Evolutionary conservation across 2,888 invertebrate species (phyloP), one percentile per base, ranked within the genome.

Genomic region (Trissoscelio sp.): DNA sequence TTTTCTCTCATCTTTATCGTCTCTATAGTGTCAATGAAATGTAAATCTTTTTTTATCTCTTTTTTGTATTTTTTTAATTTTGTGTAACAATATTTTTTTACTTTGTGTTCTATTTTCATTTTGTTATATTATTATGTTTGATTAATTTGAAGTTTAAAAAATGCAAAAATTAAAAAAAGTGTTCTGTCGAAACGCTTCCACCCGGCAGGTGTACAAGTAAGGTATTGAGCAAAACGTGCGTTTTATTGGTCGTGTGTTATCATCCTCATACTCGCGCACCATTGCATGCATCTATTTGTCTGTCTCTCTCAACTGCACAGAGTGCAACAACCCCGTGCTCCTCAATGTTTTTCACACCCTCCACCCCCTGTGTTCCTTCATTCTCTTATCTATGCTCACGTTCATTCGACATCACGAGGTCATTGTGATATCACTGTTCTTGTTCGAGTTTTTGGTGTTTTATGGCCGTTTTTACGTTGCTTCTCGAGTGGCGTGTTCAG

Each of bases 131-230:
- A 9, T 34, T 14, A 2, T 14, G 14, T 42, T 42, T 4, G 3
- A 3, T 42, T 42, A 6, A 42, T 12, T 42, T 14, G 37, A 37
- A 2, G n/a, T 4, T 11, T 42, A 3, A 44, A 44, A 44, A 18
- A 48, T 48, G 4, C 22, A 85, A 85, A 84, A 78, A 83, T 85
- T 58, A 72, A 75, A 58, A 60, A 72, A 57, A 73, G 83, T 86
- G 79, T 87, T 88, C 80, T 87, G 80, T 85, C 85, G 70, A 86
- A 86, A 88, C 83, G 88, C 88, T 85, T 83, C 83, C 86, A 58
- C 28, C 85, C 85, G 88, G 89, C 89, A 88, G 89, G 84, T 88
- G 83, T 82, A 84, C 83, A 85, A 88, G 84, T 87, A 88, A 89
- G 88, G 87, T 89, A 89, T 84, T 86, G 74, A 81, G 81, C 58